phyloP scores from a whole-genome alignment of 30 jellyfish, hydroid and myxozoan genomes.

The Turritopsis rubra region DNA sequence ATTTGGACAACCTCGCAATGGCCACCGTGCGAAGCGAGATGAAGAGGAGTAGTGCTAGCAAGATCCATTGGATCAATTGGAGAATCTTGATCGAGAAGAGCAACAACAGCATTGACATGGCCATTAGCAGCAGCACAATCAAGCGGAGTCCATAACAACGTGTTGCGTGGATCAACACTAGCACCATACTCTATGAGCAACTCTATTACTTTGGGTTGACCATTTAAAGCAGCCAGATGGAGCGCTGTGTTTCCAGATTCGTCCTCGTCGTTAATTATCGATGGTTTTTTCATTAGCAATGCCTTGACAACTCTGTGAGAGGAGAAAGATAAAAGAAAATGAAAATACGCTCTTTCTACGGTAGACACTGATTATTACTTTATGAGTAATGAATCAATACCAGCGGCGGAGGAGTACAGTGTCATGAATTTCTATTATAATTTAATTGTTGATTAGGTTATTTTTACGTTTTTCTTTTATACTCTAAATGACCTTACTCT shows the following conservation, averaged over 20 bases:
- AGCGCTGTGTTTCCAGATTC: conserved; percentile 71
- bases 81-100: conserved; percentile 75
- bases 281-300: conserved; percentile 42
- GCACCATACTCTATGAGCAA: conserved; percentile 59
- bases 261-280: conserved; percentile 54
- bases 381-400: too few relatives aligned
- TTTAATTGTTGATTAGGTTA: too few relatives aligned
- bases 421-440: too few relatives aligned
- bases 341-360: too few relatives aligned
- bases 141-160: conserved; percentile 68
- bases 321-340: neutral
- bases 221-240: conserved; percentile 65
- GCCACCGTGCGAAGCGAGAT: conserved; percentile 91
- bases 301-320: conserved; percentile 45
- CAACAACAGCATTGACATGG: conserved; percentile 46
- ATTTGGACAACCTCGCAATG: conserved; percentile 63
- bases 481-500: too few relatives aligned
- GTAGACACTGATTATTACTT: too few relatives aligned
- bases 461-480: too few relatives aligned
- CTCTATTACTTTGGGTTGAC: conserved; percentile 46
- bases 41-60: conserved; percentile 89
- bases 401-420: too few relatives aligned
- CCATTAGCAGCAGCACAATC: conserved; percentile 85
- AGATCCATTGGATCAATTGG: conserved; percentile 90
- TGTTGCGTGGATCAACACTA: conserved; percentile 49